phyloP scores from a whole-genome alignment of 2,888 invertebrate species.

The Amphipyra tragopoginis region DNA sequence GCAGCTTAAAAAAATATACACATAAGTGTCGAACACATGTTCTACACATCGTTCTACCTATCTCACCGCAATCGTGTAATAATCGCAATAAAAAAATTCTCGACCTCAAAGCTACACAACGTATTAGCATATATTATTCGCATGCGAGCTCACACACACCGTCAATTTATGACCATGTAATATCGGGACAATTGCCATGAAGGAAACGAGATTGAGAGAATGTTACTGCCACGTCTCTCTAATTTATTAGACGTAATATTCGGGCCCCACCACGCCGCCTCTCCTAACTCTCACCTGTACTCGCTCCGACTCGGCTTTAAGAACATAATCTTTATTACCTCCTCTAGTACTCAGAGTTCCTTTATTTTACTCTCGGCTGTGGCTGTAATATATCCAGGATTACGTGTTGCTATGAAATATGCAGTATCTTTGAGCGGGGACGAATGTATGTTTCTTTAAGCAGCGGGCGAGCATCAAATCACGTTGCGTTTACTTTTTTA shows the following conservation, averaged over 20 bases:
- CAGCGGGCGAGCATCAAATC: conserved; percentile 60
- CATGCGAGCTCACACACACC: conserved; percentile 61
- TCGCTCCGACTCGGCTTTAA: conserved; percentile 70
- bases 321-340: conserved; percentile 82
- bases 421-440: conserved; percentile 67
- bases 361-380: conserved; percentile 74
- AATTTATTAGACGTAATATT: conserved; percentile 86
- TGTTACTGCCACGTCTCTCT: conserved; percentile 72
- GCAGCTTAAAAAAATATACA: too few relatives aligned
- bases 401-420: conserved; percentile 70
- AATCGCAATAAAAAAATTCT: conserved; percentile 73
- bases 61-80: conserved; percentile 49
- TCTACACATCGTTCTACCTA: conserved; percentile 22
- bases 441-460: conserved; percentile 66
- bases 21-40: conserved; percentile 14
- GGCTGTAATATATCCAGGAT: conserved; percentile 72
- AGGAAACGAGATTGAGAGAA: conserved; percentile 77
- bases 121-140: conserved; percentile 73
- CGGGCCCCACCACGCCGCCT: conserved; percentile 65
- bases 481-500: conserved; percentile 55
- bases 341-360: conserved; percentile 72
- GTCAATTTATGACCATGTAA: conserved; percentile 83
- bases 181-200: conserved; percentile 83
- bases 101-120: conserved; percentile 65
- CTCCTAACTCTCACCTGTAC: conserved; percentile 66